phyloP scores from a whole-genome alignment of 2,113 vertebrate genomes.

The Rafetus swinhoei region DNA sequence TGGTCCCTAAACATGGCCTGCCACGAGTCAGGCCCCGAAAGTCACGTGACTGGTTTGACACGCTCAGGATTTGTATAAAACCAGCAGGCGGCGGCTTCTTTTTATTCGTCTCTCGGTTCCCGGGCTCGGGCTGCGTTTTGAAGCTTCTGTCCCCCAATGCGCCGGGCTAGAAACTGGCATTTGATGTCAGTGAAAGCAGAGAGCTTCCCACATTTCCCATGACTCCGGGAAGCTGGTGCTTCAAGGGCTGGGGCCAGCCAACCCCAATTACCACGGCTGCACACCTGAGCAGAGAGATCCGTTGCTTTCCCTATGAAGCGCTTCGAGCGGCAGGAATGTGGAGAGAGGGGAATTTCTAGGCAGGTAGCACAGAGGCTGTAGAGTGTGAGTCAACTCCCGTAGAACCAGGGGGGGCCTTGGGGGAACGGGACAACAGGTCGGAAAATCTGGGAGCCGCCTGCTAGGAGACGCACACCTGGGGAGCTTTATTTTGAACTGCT shows the following conservation, averaged over 20 bases:
- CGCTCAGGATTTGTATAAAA: neutral
- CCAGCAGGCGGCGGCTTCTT: no score
- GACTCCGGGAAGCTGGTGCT: neutral
- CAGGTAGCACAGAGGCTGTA: neutral
- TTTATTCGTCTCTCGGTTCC: neutral
- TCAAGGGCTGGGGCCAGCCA: neutral
- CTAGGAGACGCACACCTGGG: neutral
- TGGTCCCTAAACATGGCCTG: no score
- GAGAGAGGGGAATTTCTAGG: neutral
- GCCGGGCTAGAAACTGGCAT: neutral
- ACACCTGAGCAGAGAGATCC: neutral
- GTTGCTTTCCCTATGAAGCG: neutral
- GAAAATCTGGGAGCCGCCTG: neutral
- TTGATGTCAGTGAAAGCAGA: neutral
- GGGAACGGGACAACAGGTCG: neutral
- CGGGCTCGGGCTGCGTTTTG: fast-evolving
- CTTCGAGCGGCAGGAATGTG: neutral
- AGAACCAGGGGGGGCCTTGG: neutral
- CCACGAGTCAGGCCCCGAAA: neutral
- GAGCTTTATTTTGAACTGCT: neutral
- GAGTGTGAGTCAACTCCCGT: neutral
- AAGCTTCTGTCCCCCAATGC: neutral
- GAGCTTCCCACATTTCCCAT: neutral
- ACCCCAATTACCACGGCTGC: neutral
- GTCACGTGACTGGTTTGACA: neutral